phyloP scores from a whole-genome alignment of 2,797 vertebrate genomes.

The Gallinago stenura region DNA sequence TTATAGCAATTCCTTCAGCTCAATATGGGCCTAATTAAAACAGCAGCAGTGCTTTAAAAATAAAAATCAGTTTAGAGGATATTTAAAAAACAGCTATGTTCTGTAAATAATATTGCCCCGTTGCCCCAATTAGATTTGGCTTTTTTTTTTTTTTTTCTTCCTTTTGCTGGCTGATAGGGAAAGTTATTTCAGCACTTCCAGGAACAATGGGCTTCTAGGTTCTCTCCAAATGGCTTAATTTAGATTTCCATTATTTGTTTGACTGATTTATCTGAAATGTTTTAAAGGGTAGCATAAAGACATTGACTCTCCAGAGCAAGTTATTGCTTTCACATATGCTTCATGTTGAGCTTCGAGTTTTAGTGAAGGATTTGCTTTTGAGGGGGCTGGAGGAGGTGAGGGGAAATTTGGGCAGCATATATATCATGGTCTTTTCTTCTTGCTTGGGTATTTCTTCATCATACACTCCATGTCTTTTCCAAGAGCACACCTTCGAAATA shows the following conservation, averaged over 20 bases:
- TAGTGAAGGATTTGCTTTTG: neutral
- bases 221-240: conserved; percentile 12
- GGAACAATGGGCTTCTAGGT: neutral
- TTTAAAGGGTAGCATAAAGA: conserved; percentile 47
- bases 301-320: neutral
- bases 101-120: neutral
- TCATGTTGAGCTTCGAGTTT: neutral
- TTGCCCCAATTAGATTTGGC: neutral
- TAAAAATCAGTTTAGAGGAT: neutral
- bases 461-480: neutral
- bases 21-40: neutral
- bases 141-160: neutral
- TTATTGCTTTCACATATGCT: conserved; percentile 16
- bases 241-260: conserved; percentile 43
- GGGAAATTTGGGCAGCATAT: neutral
- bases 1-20: neutral
- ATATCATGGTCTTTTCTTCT: neutral
- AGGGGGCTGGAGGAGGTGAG: neutral
- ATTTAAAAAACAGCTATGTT: neutral
- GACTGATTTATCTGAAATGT: conserved; percentile 45
- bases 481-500: neutral
- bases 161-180: neutral
- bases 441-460: neutral
- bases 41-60: neutral
- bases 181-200: conserved; percentile 29